Conservation (phyloP, 2,113 vertebrate genomes). For the Theristicus caerulescens region DNA sequence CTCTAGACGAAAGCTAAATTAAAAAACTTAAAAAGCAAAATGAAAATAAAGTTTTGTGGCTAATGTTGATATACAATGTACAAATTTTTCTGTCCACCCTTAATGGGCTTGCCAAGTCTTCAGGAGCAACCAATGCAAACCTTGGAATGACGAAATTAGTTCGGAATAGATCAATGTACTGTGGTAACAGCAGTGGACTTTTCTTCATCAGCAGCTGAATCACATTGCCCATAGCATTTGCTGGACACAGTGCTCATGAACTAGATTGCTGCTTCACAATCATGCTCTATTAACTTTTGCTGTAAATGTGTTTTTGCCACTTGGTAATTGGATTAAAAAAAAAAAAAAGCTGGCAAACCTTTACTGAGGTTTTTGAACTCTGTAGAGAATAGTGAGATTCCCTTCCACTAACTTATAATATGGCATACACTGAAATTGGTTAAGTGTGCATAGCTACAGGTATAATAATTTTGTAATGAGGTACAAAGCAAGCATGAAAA, state of each 20-base stretch:
- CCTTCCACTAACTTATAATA: neutral
- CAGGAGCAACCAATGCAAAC: neutral
- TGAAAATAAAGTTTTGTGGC: neutral
- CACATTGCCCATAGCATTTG: slow-evolving; percentile 5
- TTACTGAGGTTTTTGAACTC: neutral
- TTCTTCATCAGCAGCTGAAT: slow-evolving; percentile 41
- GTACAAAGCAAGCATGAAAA: neutral
- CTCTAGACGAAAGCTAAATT: neutral
- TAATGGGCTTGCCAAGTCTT: neutral
- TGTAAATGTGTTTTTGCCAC: slow-evolving; percentile 9
- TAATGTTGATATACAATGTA: neutral
- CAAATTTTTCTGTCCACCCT: neutral
- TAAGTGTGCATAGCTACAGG: neutral
- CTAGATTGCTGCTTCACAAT: slow-evolving; percentile 1
- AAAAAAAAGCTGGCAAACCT: neutral
- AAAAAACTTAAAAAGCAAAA: neutral
- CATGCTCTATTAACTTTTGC: slow-evolving; percentile 43
- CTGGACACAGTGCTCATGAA: slow-evolving; percentile 4
- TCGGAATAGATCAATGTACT: neutral
- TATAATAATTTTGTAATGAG: neutral
- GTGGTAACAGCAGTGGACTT: slow-evolving; percentile 13
- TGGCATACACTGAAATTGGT: neutral
- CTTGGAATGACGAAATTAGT: neutral
- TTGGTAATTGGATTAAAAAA: slow-evolving; percentile 9
- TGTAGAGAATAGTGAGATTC: neutral